These are phyloP conservation scores for Junonia oenone DNA, from an alignment of 2,888 invertebrate genomes.

Conservation along the genomic window DNA sequence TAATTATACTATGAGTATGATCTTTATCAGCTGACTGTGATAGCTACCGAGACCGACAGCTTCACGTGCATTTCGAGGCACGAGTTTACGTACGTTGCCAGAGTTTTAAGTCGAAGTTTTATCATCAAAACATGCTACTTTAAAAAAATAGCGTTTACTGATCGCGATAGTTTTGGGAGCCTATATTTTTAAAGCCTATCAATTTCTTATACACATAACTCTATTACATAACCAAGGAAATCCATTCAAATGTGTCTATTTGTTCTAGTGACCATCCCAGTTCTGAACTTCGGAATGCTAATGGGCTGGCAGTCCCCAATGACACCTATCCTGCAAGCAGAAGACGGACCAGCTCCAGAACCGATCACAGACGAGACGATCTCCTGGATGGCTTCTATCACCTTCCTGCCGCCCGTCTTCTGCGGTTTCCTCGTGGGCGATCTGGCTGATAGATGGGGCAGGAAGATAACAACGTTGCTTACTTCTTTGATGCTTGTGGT, in stretches of 20 bases:
- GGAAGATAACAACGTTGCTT: constrained; percentile 72
- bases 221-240: no score
- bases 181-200: no score
- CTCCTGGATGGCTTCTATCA: constrained; percentile 79
- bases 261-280: constrained; percentile 74
- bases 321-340: constrained; percentile 69
- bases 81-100: no score
- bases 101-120: no score
- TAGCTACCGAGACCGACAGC: no score
- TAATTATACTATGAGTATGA: no score
- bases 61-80: no score
- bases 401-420: constrained; percentile 76
- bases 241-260: not conserved
- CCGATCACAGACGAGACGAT: constrained; percentile 70
- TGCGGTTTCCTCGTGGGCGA: constrained; percentile 76
- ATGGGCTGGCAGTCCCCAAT: constrained; percentile 81
- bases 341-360: constrained; percentile 65
- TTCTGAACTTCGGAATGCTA: constrained; percentile 77
- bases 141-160: no score
- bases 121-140: no score
- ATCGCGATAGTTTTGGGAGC: no score
- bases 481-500: constrained; percentile 77
- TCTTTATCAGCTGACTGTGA: no score
- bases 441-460: constrained; percentile 73
- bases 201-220: no score